Conservation (phyloP, 2,797 vertebrate species). For the Xenentodon cancila region DNA sequence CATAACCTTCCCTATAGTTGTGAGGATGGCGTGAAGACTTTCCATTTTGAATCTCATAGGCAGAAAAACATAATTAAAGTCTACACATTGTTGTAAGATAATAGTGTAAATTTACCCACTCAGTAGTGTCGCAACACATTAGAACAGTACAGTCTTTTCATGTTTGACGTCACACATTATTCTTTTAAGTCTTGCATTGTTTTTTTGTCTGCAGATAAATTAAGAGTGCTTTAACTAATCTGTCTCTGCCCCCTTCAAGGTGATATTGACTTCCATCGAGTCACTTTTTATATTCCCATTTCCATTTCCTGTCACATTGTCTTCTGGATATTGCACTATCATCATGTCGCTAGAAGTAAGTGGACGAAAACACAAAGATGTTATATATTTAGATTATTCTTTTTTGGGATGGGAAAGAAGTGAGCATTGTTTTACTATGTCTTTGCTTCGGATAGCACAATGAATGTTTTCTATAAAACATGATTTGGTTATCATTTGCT, state of each 20-base stretch:
- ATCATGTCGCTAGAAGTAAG: conserved; percentile 55
- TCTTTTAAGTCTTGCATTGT: conserved; percentile 23
- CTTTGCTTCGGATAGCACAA: conserved; percentile 69
- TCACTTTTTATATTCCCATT: conserved; percentile 18
- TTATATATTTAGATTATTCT: conserved; percentile 27
- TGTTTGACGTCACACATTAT: conserved; percentile 43
- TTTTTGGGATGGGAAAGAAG: conserved; percentile 52
- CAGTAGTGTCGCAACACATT: conserved; percentile 32
- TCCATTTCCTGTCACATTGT: conserved; percentile 37
- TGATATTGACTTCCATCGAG: conserved; percentile 14
- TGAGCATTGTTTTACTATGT: conserved; percentile 27
- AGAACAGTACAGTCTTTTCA: conserved; percentile 27
- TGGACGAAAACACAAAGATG: conserved; percentile 52
- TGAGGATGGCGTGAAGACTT: conserved; percentile 32
- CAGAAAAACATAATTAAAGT: conserved; percentile 48
- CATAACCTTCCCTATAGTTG: conserved; percentile 54
- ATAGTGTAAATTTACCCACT: conserved; percentile 38
- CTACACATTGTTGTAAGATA: conserved; percentile 42
- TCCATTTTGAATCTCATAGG: conserved; percentile 59
- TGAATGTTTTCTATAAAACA: conserved; percentile 38
- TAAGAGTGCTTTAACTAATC: conserved; percentile 26
- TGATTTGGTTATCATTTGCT: conserved; percentile 35
- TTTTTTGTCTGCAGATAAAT: conserved; percentile 36
- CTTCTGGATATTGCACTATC: conserved; percentile 66
- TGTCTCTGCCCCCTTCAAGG: not conserved